Evolutionary conservation across 2,113 vertebrate genomes (phyloP), one percentile per base, ranked within the genome.

Genomic region (Triplophysa rosa): DNA sequence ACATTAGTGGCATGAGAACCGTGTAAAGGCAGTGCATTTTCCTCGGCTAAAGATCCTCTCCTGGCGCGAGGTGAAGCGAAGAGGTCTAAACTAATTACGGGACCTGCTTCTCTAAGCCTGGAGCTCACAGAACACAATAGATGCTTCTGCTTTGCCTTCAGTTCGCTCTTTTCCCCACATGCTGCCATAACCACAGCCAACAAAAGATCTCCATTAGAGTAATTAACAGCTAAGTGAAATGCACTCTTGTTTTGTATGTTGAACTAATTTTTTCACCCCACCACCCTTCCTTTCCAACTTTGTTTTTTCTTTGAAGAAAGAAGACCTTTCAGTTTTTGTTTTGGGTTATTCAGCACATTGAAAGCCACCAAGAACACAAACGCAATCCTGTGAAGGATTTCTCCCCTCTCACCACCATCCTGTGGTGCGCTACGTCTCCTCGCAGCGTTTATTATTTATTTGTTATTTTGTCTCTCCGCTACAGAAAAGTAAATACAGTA

Each of bases 61-160:
- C 87, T 91, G 89, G 90, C 84, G 82, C 42, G 74, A 83, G 82
- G 80, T 68, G 86, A 85, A 88, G 87, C 85, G 82, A 84, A 80
- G 66, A 84, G 83, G 85, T 85, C 85, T 90, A 91, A 92, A 91
- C 89, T 92, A 90, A 93, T 93, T 92, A 92, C 87, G 80, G 49
- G 86, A n/a, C 69, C 71, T 64, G 54, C 47, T 87, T 74, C 85
- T 23, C 83, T 85, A 88, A 90, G 87, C 88, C 86, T 82, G 79
- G 80, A 84, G 86, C 88, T 92, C 90, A 88, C 61, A 67, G 56
- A 70, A 83, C 81, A 93, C 92, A 93, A 93, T 88, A 85, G 82
- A 81, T 63, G 86, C 89, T 89, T 91, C 85, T 88, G 87, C 79
- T 45, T 80, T 84, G 19, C 10, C 79, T 88, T 82, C 88, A 80